A percentile compares a stretch with the other conserved stretches of the same genome.
Conservation (phyloP, 2,888 invertebrate species). For the Autographa gamma region DNA sequence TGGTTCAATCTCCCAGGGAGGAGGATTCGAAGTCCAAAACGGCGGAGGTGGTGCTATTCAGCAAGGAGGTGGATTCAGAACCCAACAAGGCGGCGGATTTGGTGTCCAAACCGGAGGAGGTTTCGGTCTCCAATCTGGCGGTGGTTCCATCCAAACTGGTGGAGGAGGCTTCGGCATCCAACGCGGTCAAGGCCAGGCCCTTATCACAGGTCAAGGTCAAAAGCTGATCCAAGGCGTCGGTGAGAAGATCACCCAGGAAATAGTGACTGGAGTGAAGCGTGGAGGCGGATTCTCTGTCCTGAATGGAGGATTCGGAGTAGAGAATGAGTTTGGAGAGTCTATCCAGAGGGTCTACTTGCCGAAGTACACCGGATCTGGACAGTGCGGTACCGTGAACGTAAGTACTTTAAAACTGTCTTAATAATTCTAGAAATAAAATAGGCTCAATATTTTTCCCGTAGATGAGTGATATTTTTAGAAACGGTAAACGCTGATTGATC, state of each 20-base stretch:
- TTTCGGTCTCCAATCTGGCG: slow-evolving; percentile 36
- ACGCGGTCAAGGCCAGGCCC: no score
- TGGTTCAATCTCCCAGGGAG: slow-evolving; percentile 33
- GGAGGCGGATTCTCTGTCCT: slow-evolving; percentile 41
- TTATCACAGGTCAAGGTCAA: slow-evolving; percentile 51
- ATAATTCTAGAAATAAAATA: no score
- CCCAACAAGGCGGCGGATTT: slow-evolving; percentile 36
- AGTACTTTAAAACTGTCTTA: slow-evolving; percentile 59
- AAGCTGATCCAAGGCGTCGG: slow-evolving; percentile 28
- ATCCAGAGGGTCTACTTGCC: slow-evolving; percentile 47
- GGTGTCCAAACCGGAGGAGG: slow-evolving; percentile 31
- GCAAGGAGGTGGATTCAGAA: slow-evolving; percentile 44
- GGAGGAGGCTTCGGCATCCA: slow-evolving; percentile 20
- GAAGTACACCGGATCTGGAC: slow-evolving; percentile 42
- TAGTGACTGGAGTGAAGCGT: no score
- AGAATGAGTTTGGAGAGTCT: slow-evolving; percentile 42
- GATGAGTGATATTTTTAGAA: no score
- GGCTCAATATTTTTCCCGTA: no score
- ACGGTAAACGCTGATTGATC: no score
- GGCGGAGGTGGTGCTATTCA: neutral
- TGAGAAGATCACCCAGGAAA: no score
- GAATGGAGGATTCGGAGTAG: slow-evolving; percentile 68
- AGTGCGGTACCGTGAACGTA: slow-evolving; percentile 81
- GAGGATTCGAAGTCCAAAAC: slow-evolving; percentile 19
- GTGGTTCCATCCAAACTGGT: slow-evolving; percentile 21